Evolutionary conservation across 2,888 invertebrate species (phyloP), one percentile per base, ranked within the genome.

Genomic region (Leptinotarsa peninsularis): DNA sequence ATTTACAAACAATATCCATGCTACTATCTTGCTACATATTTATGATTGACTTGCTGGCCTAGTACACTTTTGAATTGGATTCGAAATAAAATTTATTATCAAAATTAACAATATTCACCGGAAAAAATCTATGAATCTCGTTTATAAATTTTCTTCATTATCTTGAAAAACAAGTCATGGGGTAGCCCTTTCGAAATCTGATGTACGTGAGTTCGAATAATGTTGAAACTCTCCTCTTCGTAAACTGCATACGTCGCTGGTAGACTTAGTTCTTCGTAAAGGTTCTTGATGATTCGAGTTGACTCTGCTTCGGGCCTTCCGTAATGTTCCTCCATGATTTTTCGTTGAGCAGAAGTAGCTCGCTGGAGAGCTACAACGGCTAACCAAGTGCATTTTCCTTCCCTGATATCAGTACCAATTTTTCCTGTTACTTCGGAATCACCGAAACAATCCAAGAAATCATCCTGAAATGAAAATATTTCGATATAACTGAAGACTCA

Each of bases 361-460:
- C 94, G 91, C 87, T 96, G 94, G 77, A 98, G 89, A 14, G 98
- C 98, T 1, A 95, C 94, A 1, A 98, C 96, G 1, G 96, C 93
- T 50, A 98, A 89, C 99, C 99, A 99, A 0, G 97, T 93, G 88
- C 98, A 99, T 89, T 98, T 99, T 50, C 98, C 98, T 82, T 98
- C 97, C 88, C 94, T 92, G 82, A 99, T 98, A 86, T 99, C 98
- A 0, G 94, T 95, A 50, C 97, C 96, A 56, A 92, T 90, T 90
- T 98, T 99, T 10, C 98, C 99, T 0, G 94, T 97, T 3, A 95
- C 91, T 13, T 91, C 90, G 18, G 95, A 92, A 86, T 97, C 93
- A 0, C 98, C 98, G 87, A 94, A 99, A 86, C 96, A 96, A 87
- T 98, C 98, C 56, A 97, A 89, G 89, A 93, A 97, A 87, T 97